Percentiles rank a stretch among this genome's conserved stretches.
Conservation (phyloP, 2,797 vertebrate genomes). For the Acridotheres tristis region DNA sequence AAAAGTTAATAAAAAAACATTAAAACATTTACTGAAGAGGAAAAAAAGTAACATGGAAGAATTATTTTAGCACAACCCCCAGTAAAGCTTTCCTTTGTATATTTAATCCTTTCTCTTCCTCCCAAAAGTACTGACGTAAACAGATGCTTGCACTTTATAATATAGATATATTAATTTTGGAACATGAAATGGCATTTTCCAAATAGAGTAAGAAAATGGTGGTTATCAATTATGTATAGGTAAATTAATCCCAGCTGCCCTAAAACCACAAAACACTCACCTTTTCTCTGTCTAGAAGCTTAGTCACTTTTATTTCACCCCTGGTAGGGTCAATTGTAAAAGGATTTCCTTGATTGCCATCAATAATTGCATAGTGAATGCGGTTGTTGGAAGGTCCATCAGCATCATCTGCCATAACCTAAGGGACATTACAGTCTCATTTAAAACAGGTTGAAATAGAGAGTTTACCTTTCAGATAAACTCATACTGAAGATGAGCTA, state of each 20-base stretch:
- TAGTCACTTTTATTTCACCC: constrained; percentile 93
- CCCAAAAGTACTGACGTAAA: background rate
- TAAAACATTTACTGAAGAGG: background rate
- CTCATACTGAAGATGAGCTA: background rate
- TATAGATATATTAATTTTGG: background rate
- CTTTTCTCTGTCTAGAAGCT: constrained; percentile 91
- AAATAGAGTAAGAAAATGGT: background rate
- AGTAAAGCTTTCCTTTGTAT: background rate
- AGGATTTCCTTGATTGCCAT: constrained; percentile 92
- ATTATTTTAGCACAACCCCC: background rate
- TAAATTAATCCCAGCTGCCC: background rate
- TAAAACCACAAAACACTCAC: constrained; percentile 71
- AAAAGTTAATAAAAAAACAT: constrained; percentile 1
- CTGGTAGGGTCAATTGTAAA: constrained; percentile 89
- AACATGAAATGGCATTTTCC: background rate
- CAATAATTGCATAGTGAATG: constrained; percentile 88
- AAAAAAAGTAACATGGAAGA: background rate
- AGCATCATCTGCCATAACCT: constrained; percentile 93
- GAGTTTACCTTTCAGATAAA: background rate
- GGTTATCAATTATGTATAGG: background rate
- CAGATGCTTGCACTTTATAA: background rate
- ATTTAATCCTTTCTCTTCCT: background rate
- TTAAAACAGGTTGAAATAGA: constrained; percentile 1
- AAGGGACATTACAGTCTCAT: constrained; percentile 31
- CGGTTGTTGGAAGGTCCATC: constrained; percentile 90